Base-by-base conservation (phyloP, 2,113 vertebrate species). In the Platanista minor region DNA sequence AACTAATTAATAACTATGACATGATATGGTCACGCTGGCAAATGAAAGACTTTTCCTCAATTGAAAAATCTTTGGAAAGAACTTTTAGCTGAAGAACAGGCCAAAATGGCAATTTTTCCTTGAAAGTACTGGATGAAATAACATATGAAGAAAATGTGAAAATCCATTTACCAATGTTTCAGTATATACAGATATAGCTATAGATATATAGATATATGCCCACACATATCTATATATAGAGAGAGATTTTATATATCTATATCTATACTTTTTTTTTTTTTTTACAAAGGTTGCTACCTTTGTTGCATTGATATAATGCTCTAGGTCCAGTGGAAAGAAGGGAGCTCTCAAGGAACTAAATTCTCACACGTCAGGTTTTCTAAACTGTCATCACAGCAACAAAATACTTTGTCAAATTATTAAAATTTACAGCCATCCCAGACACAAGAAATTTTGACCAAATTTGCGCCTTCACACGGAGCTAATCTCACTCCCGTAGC, bases 401-500 rank as follows among this genome's bases (percentile, higher is more conserved):
- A 96, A 98, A 98, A 97, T 95, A 96, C 97, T 98, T 98, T 95
- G 95, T 98, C 97, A 97, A 94, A 97, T 90, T 95, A 97, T 98
- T 97, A 98, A 92, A 98, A 98, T 92, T 94, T 97, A 91, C 96
- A 96, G 95, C 95, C 75, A 67, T 82, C 36, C 83, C 93, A 95
- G 49, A 97, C 80, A 61, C 69, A 33, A 84, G 97, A 57, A 91
- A 97, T 94, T 96, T 98, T 96, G 91, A 83, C 92, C 7, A 54
- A 82, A 95, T 86, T 66, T 91, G 96, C 92, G 98, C 95, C 98
- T 98, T 98, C 97, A 67, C 97, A 90, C 43, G 27, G 96, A 72
- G 95, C 97, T 98, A 98, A 98, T 98, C 98, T 98, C 98, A 87
- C 98, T 97, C 98, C 97, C 95, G 72, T 98, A 97, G 97, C 98